Evolutionary conservation across 2,888 invertebrate species (phyloP).

Genomic region (Synanthedon andrenaeformis): DNA sequence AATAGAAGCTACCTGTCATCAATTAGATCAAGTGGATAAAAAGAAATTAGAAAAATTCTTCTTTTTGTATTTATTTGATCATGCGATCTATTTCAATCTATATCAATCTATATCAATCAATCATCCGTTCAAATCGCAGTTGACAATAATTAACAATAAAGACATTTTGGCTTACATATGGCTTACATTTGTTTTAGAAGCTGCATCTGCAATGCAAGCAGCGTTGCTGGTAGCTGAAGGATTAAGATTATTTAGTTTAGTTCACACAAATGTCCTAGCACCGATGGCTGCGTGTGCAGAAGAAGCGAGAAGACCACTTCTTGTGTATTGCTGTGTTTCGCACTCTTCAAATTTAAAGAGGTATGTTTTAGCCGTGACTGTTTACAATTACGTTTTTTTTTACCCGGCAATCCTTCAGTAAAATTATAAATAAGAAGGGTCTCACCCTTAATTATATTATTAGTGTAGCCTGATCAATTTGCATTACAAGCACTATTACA

Average conservation of each 20-base stretch:
- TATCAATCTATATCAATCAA: too few relatives aligned
- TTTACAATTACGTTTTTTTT: not conserved
- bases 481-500: too few relatives aligned
- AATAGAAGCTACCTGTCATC: too few relatives aligned
- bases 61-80: too few relatives aligned
- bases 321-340: constrained; percentile 78
- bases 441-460: not conserved
- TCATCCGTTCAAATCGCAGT: too few relatives aligned
- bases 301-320: constrained; percentile 69
- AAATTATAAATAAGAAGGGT: not conserved
- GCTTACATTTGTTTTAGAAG: constrained; percentile 54
- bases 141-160: not conserved
- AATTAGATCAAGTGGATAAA: too few relatives aligned
- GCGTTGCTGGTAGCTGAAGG: constrained; percentile 80
- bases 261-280: constrained; percentile 78
- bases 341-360: constrained; percentile 78
- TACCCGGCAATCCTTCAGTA: not conserved
- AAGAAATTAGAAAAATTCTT: too few relatives aligned
- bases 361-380: constrained; percentile 27
- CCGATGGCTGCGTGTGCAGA: constrained; percentile 77
- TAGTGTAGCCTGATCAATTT: not conserved
- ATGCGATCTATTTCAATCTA: too few relatives aligned
- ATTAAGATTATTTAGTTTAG: constrained; percentile 77
- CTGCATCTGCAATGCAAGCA: constrained; percentile 78
- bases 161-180: not conserved